Base-by-base conservation (phyloP, 1,140 invertebrate genomes). In the Nilaparvata lugens region DNA sequence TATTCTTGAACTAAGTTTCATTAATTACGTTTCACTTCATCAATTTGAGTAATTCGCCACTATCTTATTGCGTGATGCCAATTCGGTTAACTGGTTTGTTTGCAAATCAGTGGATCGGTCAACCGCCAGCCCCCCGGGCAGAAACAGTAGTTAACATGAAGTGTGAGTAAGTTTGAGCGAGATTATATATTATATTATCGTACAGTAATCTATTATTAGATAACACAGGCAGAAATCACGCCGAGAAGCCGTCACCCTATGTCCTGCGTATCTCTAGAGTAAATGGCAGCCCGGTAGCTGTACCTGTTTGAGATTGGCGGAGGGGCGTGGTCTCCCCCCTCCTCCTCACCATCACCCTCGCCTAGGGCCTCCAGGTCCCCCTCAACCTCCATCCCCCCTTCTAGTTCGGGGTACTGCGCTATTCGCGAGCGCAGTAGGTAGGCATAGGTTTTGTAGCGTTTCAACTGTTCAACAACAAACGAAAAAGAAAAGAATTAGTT, bases 371-470 rank as follows among this genome's bases (percentile, higher is more conserved):
- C 62, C 4, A 62, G 64, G 6, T 62, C 62, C 35, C 65, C 63
- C n/a, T 19, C 21, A 24, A 66, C 65, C 7, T 63, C 62, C 21
- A 67, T 40, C 0, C 81, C 83, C 59, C 86, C 83, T 60, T 83
- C 84, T 53, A 84, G 72, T 62, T 85, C 83, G 0, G 80, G 78
- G 64, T 78, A 82, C 48, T 81, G 79, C 9, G 81, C 75, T 65
- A 91, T 76, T 64, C 87, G 84, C 11, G 87, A 85, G 58, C 87
- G 83, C 64, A 95, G 78, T 62, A 93, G 80, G 70, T 86, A 86
- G 4, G 84, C 82, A 73, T 95, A 95, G 0, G 89, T 90, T 69
- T 88, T 86, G 74, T 94, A 95, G 66, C 91, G 79, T 72, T 91
- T 91, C 66, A 93, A 73, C 91, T 95, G 76, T n/a, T n/a, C n/a